Percentiles rank a stretch among this genome's conserved stretches.
These are phyloP conservation scores for Pseudolaguvia tuberculata DNA, from an alignment of 2,113 vertebrate species.

Conservation along the genomic window DNA sequence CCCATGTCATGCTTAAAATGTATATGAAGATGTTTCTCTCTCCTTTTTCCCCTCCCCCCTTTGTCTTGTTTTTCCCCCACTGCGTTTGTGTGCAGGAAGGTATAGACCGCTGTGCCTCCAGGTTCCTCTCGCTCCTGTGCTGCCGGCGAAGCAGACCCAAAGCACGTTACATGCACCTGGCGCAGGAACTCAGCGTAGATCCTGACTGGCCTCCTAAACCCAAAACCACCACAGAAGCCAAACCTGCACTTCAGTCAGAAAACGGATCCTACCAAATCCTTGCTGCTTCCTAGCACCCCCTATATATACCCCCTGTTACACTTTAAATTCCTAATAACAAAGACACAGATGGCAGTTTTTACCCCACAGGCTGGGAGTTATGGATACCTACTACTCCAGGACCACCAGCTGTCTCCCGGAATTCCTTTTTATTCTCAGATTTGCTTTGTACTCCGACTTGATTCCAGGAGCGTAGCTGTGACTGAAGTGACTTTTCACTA, in stretches of 20 bases:
- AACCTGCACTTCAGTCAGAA: slow-evolving; percentile 63
- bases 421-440: background rate
- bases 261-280: slow-evolving; percentile 81
- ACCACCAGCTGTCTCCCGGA: slow-evolving; percentile 13
- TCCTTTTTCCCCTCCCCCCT: background rate
- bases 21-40: slow-evolving; percentile 7
- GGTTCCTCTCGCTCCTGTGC: slow-evolving; percentile 70
- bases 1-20: background rate
- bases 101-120: slow-evolving; percentile 65
- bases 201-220: slow-evolving; percentile 97
- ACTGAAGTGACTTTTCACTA: background rate
- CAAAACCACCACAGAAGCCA: slow-evolving; percentile 92
- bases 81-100: slow-evolving; percentile 66
- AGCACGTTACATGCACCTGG: slow-evolving; percentile 93
- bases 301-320: background rate
- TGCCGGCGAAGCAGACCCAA: slow-evolving; percentile 76
- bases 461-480: background rate
- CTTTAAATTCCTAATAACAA: background rate
- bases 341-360: background rate
- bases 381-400: slow-evolving; percentile 22
- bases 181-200: slow-evolving; percentile 89
- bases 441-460: background rate
- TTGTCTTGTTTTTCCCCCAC: background rate
- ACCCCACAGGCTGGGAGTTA: slow-evolving; percentile 54
- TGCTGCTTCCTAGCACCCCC: slow-evolving; percentile 72